Evolutionary conservation across 2,888 invertebrate genomes (phyloP).

Genomic region (Pristionchus fissidentatus): DNA sequence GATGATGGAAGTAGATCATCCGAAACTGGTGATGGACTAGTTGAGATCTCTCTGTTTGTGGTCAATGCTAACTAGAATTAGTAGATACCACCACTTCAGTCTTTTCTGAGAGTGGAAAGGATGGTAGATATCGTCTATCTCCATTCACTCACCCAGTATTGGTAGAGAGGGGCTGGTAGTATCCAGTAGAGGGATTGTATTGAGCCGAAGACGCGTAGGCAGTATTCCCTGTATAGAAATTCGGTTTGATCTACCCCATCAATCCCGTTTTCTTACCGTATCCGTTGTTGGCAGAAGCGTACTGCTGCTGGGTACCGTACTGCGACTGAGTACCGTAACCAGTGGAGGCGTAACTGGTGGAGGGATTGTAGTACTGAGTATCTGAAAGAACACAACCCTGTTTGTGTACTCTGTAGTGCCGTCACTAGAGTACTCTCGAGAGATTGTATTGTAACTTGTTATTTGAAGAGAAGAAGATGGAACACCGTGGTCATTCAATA

Average conservation of each 20-base stretch:
- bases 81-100: background rate
- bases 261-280: background rate
- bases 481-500: slow-evolving; percentile 5
- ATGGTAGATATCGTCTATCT: too few relatives aligned
- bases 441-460: slow-evolving; percentile 12
- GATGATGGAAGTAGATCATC: too few relatives aligned
- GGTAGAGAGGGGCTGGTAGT: slow-evolving; percentile 46
- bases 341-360: slow-evolving; percentile 11
- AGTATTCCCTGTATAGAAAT: background rate
- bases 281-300: slow-evolving; percentile 37
- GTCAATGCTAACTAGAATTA: background rate
- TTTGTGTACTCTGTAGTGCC: slow-evolving; percentile 4
- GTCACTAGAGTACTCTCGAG: background rate
- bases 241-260: background rate
- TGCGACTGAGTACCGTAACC: slow-evolving; percentile 44
- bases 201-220: slow-evolving; percentile 14
- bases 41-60: background rate
- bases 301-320: slow-evolving; percentile 30
- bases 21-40: too few relatives aligned
- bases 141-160: slow-evolving; percentile 28
- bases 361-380: slow-evolving; percentile 46
- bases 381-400: slow-evolving; percentile 14
- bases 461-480: too few relatives aligned
- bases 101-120: background rate
- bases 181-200: slow-evolving; percentile 42